phyloP scores from a whole-genome alignment of 2,113 vertebrate species.

The Cryptotis parvus region DNA sequence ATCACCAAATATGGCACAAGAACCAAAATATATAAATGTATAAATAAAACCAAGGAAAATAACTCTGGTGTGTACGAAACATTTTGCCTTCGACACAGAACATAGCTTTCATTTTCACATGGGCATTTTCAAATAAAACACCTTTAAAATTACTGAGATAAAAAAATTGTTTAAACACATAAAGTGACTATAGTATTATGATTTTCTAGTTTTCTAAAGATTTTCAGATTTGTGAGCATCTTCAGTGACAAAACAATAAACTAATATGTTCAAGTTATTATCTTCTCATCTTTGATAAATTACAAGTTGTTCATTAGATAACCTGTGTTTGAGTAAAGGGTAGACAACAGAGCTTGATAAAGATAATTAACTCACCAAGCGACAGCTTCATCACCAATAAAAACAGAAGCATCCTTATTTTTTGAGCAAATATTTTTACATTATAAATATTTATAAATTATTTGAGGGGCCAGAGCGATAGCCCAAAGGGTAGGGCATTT shows the following conservation, averaged over 20 bases:
- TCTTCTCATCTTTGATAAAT: background rate
- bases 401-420: background rate
- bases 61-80: background rate
- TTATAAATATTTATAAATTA: background rate
- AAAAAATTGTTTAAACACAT: constrained; percentile 11
- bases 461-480: too few species aligned
- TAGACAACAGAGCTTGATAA: background rate
- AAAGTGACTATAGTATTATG: background rate
- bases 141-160: background rate
- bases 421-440: background rate
- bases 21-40: too few species aligned
- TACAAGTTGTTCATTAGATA: background rate
- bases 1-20: too few species aligned
- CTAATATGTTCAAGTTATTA: background rate
- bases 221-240: background rate
- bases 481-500: too few species aligned
- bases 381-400: background rate
- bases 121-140: background rate
- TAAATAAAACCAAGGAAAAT: too few species aligned
- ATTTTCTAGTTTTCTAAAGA: background rate
- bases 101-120: constrained; percentile 3
- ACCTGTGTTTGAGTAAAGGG: background rate
- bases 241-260: background rate
- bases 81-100: background rate
- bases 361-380: background rate